These are phyloP conservation scores for Vidua chalybeata DNA, from an alignment of 2,113 vertebrate genomes.

Conservation along the genomic window DNA sequence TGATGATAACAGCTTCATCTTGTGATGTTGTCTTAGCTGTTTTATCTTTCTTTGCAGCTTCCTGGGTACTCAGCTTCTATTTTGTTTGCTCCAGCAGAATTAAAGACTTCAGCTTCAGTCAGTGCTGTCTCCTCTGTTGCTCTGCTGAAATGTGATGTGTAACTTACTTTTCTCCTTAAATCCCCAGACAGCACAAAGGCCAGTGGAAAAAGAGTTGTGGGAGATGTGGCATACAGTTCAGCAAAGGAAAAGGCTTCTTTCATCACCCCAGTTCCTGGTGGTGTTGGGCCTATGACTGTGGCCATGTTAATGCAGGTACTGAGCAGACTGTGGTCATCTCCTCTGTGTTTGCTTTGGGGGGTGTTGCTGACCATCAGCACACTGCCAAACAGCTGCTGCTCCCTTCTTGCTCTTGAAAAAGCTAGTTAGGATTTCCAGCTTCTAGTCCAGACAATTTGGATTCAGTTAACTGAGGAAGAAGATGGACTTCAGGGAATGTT, in stretches of 20 bases:
- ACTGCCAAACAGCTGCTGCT: not conserved
- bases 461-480: not conserved
- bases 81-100: not conserved
- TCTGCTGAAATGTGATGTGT: not conserved
- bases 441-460: not conserved
- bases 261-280: slow-evolving; percentile 96
- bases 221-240: slow-evolving; percentile 86
- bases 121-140: not conserved
- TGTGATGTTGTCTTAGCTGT: not conserved
- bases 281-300: slow-evolving; percentile 98
- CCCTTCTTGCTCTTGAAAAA: not conserved
- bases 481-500: not conserved
- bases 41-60: not conserved
- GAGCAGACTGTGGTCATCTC: not conserved
- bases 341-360: not conserved
- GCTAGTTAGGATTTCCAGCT: not conserved
- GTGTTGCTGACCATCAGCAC: not conserved
- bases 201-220: slow-evolving; percentile 89
- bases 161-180: not conserved
- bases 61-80: not conserved
- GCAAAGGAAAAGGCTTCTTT: slow-evolving; percentile 89
- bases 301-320: slow-evolving; percentile 97
- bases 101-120: not conserved
- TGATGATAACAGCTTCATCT: not conserved
- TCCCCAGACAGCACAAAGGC: slow-evolving; percentile 85